Base-by-base conservation (phyloP, 2,113 vertebrate genomes). In the Corythaixoides concolor region DNA sequence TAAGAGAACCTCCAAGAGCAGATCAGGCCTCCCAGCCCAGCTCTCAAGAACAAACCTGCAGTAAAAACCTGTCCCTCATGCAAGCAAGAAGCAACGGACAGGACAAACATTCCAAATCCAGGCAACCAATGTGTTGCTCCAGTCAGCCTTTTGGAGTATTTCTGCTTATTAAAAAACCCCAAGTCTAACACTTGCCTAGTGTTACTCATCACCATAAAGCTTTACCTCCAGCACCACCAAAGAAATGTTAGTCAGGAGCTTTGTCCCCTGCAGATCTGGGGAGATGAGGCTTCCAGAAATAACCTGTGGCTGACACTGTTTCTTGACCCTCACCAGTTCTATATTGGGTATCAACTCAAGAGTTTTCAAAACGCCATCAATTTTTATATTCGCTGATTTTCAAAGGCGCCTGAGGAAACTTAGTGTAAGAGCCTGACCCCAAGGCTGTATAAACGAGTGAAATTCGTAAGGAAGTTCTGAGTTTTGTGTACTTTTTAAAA, bases 11-110 rank as follows among this genome's bases (percentile, higher is more conserved):
- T 28, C 67, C 0, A 0, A 23, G 62, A 69, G 69, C 64, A 5
- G 21, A 32, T 2, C 6, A 49, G 45, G 78, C 4, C 62, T n/a
- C 70, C 33, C 85, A 90, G 77, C 24, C 77, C 5, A 22, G 94
- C 83, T 63, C 52, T 35, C 59, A 27, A 56, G 35, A 92, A 10
- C 68, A 89, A 79, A n/a, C 56, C 80, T 24, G 24, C 80, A 35
- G 53, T 5, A 56, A 70, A 47, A 49, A 6, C 35, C 8, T 1
- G 1, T 7, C 50, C 59, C 24, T 62, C 23, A 2, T 1, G 8
- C 49, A 75, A 41, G 24, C 12, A 24, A 49, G 81, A 32, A 47
- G 15, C 58, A 37, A 35, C 0, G 11, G 55, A 13, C 55, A 43
- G 70, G n/a, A 70, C 55, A 80, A 66, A 62, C 52, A 55, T 84